phyloP scores from a whole-genome alignment of 2,113 vertebrate genomes.

The Pseudorhombus dupliciocellatus region DNA sequence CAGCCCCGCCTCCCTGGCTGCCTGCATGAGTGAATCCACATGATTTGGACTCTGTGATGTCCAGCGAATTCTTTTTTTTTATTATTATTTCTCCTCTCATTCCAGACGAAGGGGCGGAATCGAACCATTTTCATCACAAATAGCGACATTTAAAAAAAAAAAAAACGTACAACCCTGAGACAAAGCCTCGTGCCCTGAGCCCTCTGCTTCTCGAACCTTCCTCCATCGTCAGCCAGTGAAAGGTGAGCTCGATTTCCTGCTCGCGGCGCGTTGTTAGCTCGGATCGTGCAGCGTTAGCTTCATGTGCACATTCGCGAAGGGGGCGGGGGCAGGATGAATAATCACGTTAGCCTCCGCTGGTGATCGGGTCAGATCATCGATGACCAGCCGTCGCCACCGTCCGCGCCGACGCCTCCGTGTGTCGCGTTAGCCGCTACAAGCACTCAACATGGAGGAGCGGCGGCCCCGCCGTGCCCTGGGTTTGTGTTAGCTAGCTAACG shows the following conservation, averaged over 20 bases:
- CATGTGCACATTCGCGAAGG: neutral
- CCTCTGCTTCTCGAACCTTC: slow-evolving; percentile 7
- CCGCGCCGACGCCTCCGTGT: neutral
- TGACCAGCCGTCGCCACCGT: neutral
- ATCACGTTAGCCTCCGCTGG: neutral
- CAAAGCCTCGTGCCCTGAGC: neutral
- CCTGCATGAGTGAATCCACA: slow-evolving; percentile 18
- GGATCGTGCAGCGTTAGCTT: slow-evolving; percentile 41
- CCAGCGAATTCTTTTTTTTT: neutral
- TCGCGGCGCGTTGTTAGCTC: slow-evolving; percentile 43
- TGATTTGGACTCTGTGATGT: neutral
- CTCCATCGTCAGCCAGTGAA: slow-evolving; percentile 22
- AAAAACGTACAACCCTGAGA: neutral
- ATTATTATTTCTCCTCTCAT: slow-evolving; percentile 5
- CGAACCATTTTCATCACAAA: slow-evolving; percentile 41
- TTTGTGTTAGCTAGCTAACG: neutral
- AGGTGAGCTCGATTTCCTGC: slow-evolving; percentile 66
- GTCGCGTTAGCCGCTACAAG: slow-evolving; percentile 6
- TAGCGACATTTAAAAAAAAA: slow-evolving; percentile 25
- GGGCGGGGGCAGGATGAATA: neutral
- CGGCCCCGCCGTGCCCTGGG: slow-evolving; percentile 42
- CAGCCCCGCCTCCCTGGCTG: rapidly evolving
- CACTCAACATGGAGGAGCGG: slow-evolving; percentile 66
- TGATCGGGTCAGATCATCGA: too few relatives aligned
- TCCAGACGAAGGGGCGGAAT: slow-evolving; percentile 70